A percentile compares a stretch with the other conserved stretches of the same genome.
phyloP scores from a whole-genome alignment of 2,113 vertebrate species.

The Epinephelus lanceolatus region DNA sequence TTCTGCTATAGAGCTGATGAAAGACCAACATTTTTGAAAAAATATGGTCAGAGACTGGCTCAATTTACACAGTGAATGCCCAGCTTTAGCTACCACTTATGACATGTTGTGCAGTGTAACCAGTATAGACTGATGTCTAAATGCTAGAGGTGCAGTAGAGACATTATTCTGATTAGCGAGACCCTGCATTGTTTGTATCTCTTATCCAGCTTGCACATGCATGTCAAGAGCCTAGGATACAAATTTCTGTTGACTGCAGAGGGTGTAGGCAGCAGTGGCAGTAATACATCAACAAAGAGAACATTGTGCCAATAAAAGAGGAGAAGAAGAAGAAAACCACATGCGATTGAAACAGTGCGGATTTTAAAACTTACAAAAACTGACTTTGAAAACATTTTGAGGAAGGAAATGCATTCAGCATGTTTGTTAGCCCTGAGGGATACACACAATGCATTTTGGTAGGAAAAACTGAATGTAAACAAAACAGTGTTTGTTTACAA shows the following conservation, averaged over 20 bases:
- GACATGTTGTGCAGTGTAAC: background rate
- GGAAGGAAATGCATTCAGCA: background rate
- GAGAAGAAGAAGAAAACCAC: background rate
- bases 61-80: too few species aligned
- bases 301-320: background rate
- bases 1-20: too few species aligned
- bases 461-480: background rate
- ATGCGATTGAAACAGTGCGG: background rate
- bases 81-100: background rate
- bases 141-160: background rate
- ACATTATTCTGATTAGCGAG: background rate
- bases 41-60: too few species aligned
- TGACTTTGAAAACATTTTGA: background rate
- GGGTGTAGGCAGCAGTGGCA: background rate
- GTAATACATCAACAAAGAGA: background rate
- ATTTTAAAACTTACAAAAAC: background rate
- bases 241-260: background rate
- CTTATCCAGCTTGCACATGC: background rate
- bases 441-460: background rate
- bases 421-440: background rate
- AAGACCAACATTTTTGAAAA: too few species aligned
- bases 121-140: background rate
- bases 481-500: constrained; percentile 13
- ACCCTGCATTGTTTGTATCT: background rate
- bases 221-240: background rate